A percentile compares a stretch with the other conserved stretches of the same genome.
Conservation (phyloP, 2,797 vertebrate species). For the Benthosema pterotum region DNA sequence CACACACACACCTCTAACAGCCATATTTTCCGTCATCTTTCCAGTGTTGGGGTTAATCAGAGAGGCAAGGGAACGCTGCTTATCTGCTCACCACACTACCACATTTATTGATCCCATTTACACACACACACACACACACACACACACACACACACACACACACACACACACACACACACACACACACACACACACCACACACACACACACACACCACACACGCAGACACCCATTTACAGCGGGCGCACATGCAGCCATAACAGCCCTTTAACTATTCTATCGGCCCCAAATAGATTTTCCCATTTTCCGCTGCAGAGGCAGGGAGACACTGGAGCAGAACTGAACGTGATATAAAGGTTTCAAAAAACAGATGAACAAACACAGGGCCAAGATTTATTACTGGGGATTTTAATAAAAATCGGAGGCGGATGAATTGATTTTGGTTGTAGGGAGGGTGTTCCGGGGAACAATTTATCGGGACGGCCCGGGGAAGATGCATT, state of each 20-base stretch:
- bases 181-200: conserved; percentile 55
- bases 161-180: conserved; percentile 50
- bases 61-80: conserved; percentile 82
- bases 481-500: conserved; percentile 95
- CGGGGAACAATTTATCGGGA: conserved; percentile 99
- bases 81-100: conserved; percentile 82
- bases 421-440: conserved; percentile 98
- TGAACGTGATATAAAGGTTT: conserved; percentile 98
- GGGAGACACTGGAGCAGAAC: conserved; percentile 97
- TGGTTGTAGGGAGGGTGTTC: conserved; percentile 93
- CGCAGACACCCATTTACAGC: conserved; percentile 74
- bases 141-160: conserved; percentile 44
- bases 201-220: conserved; percentile 58
- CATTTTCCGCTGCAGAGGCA: conserved; percentile 95
- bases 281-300: conserved; percentile 97
- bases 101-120: conserved; percentile 85
- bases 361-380: conserved; percentile 99
- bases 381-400: conserved; percentile 98
- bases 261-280: conserved; percentile 97
- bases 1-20: conserved; percentile 52
- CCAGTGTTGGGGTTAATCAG: conserved; percentile 83
- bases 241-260: conserved; percentile 82
- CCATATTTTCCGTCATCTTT: conserved; percentile 79
- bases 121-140: conserved; percentile 52
- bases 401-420: conserved; percentile 97